Base-by-base conservation (phyloP, 2,888 invertebrate species). In the Ophion costatus region DNA sequence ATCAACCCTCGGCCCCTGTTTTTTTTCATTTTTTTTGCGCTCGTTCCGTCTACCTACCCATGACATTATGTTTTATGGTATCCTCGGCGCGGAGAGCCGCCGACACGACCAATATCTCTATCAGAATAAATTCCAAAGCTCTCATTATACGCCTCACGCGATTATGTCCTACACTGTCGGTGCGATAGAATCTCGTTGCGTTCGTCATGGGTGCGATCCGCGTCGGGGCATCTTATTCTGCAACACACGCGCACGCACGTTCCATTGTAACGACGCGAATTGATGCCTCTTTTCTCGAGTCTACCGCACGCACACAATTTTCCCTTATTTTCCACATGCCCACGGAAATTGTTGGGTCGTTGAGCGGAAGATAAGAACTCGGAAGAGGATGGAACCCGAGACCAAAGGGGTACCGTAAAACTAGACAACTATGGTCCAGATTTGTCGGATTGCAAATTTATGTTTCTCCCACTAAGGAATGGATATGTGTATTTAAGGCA, bases 121-220 rank as follows among this genome's bases (percentile, higher is more conserved):
- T 89, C 84, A 91, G 88, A 87, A 91, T 89, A 87, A 90, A 90
- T 74, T 77, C 80, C 90, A 91, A 88, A 89, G 90, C 89, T 90
- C 91, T 91, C 92, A 92, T 92, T 91, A 91, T 92, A 91, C 90
- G 90, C 38, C 7, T 89, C 84, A 89, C 89, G 87, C 90, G 89
- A 91, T 91, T 80, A 86, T 83, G 83, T 86, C 81, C 85, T 83
- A 81, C 85, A 75, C 70, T 81, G 84, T 84, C 81, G 56, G 78
- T 78, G 75, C 74, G 17, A 69, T 51, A 7, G 9, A 38, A 78
- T 70, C 81, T 84, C 77, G 73, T 81, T 59, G 81, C 74, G 81
- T 78, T 87, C 87, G 86, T 88, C 84, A 85, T 88, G 84, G 77
- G 85, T 83, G 75, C 84, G 56, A 14, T 56, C 86, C 76, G 67